phyloP scores from a whole-genome alignment of 2,797 vertebrate genomes.

The Acanthopagrus latus region DNA sequence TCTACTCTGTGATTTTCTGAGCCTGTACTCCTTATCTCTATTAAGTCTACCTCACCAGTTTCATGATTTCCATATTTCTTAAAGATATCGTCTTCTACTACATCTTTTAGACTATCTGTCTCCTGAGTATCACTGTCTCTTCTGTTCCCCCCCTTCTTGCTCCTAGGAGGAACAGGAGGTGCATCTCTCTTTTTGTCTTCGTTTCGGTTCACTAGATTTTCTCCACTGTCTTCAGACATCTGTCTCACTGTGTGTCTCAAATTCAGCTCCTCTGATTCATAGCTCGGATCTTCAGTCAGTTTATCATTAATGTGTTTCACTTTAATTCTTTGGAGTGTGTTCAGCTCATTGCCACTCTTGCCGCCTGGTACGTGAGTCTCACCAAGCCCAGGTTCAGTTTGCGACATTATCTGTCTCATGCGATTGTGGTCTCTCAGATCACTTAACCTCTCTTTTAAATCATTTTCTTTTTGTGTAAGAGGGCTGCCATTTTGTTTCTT shows the following conservation, averaged over 20 bases:
- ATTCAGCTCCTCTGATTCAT: conserved; percentile 36
- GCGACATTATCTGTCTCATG: conserved; percentile 74
- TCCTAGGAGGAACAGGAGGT: conserved; percentile 75
- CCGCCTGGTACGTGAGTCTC: conserved; percentile 56
- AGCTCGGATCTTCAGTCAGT: conserved; percentile 16
- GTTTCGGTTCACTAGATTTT: conserved; percentile 29
- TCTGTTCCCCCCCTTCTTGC: conserved; percentile 65
- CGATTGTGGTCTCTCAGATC: conserved; percentile 74
- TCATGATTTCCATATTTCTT: conserved; percentile 29
- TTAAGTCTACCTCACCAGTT: conserved; percentile 23
- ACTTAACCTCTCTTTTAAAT: conserved; percentile 67
- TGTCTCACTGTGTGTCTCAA: conserved; percentile 28
- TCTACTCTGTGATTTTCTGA: conserved; percentile 29
- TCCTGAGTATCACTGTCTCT: conserved; percentile 51
- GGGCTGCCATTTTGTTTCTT: conserved; percentile 43
- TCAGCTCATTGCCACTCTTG: conserved; percentile 43
- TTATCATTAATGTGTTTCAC: conserved; percentile 33
- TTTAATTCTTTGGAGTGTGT: conserved; percentile 35
- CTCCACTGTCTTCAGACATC: conserved; percentile 47
- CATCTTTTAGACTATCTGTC: conserved; percentile 44
- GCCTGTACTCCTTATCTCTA: neutral
- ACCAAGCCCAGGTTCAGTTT: conserved; percentile 66
- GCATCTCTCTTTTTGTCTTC: conserved; percentile 34
- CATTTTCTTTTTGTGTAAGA: conserved; percentile 48
- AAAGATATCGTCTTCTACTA: conserved; percentile 11